Base-by-base conservation (phyloP, 64 coral and sea anemone species). In the Montipora capricornis region DNA sequence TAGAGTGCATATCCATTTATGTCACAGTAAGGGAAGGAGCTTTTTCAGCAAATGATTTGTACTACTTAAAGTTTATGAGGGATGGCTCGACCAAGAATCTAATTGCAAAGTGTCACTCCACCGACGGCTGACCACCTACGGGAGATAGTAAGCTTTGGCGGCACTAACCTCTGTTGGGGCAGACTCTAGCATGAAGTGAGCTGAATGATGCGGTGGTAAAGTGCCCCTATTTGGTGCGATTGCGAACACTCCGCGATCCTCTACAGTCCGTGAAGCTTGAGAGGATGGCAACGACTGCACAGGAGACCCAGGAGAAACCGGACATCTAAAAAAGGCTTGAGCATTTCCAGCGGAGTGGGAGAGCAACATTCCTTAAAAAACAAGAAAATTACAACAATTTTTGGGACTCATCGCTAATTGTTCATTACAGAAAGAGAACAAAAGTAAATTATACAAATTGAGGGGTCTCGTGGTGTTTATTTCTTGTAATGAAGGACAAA, bases 341-440 rank as follows among this genome's bases (percentile, higher is more conserved):
- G 92, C 45, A 99, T 67, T 99, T 99, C 98, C 98, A 99, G 14
- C 89, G 91, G 24, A 99, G 96, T 4, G 98, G 95, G 1, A 99
- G 88, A 0, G 95, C 83, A 49, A 99, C 98, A 71, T 99, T 99
- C 14, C 98, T 99, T 57, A 0, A 11, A 6, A 57, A 8, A 57
- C n/a, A n/a, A n/a, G n/a, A n/a, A n/a, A 57, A 57, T 8, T 57
- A 57, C 0, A 57, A 57, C 6, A 6, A 11, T 57, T 57, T 8
- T 57, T 57, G 0, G 6, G 53, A 57, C 53, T 11, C 53, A 57
- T 57, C 53, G 1, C 53, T 11, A 11, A 0, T 57, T 37, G 37
- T 37, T 37, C 37, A 37, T 37, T 37, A 37, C 37, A 37, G 37
- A 1, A 37, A 37, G 37, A 37, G 37, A 37, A 0, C 37, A 37